Evolutionary conservation across 2,797 vertebrate species (phyloP), one percentile per base, ranked within the genome.

Genomic region (Lemur catta): DNA sequence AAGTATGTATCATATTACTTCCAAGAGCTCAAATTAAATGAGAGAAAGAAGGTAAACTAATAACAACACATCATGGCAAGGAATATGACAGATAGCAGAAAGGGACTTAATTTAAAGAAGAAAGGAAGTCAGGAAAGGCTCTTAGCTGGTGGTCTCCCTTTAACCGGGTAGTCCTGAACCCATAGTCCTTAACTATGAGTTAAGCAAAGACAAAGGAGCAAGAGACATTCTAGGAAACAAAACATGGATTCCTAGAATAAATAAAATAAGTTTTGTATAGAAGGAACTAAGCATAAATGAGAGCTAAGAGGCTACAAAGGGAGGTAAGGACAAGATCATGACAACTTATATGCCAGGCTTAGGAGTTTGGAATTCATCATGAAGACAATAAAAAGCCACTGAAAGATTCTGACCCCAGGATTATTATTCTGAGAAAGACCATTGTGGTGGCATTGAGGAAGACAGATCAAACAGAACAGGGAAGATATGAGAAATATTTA

Each of bases 201-300:
- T 79, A 79, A 57, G 28, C 55, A 85, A 76, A 91, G 48, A 93
- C 65, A 94, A 94, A 92, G 24, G 41, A 89, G 41, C 50, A 89
- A 84, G 72, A n/a, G 11, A 67, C 50, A 92, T 41, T 85, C 72
- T 33, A 85, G 3, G 50, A 89, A 74, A 80, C 24, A 84, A 17
- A 84, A 80, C 48, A 74, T 9, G 41, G 38, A 52, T 72, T 78
- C 33, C 52, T 48, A 52, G 10, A 89, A 80, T 85, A 46, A 94
- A 76, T 38, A 13, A 57, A 71, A 87, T 46, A 17, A 71, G 63
- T 69, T 91, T 76, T 96, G 28, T n/a, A 18, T 69, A 72, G 50
- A 74, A 74, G n/a, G 43, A 79, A 89, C 3, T 28, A 78, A 67
- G 22, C n/a, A 52, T 41, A 50, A 18, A 4, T 67, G 50, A 92